Evolutionary conservation across 2,888 invertebrate species (phyloP), one percentile per base, ranked within the genome.

Genomic region (Eilema griseolum): DNA sequence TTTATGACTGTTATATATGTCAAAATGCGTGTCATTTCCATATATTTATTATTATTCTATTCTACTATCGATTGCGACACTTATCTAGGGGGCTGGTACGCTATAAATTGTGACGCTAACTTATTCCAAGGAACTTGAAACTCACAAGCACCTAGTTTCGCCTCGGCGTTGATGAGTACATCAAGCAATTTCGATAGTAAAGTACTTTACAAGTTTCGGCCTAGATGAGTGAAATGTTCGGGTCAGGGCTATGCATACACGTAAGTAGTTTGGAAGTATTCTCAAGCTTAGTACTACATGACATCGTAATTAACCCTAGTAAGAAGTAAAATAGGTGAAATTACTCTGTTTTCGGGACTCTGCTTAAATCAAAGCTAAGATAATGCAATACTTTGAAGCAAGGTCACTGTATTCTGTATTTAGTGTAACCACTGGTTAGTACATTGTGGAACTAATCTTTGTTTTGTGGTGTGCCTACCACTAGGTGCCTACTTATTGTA

Each of bases 181-280:
- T 81, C 71, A 77, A 79, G 79, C 81, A 72, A 76, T 77, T 79
- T 77, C 70, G 20, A 67, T 75, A 62, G 66, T 69, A 66, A 74
- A 75, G 70, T 72, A 73, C 72, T 75, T 70, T 63, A 65, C 61
- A 81, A 79, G 72, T 79, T 81, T 66, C 67, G 67, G 64, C 73
- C 72, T 67, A 70, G 70, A 74, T 61, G 74, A 78, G 71, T 72
- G 71, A 75, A 72, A 74, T 71, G 75, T 73, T 72, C 37, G 75
- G 78, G 66, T 79, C 74, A 61, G 61, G 70, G 66, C 64, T 64
- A 65, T 37, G 62, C 59, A 59, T 59, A 59, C 62, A 77, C 70
- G 67, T n/a, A n/a, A n/a, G n/a, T 75, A 78, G 74, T 80, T 76
- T 66, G 60, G 52, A 26, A 61, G 59, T 60, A 71, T 69, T 74